phyloP scores from a whole-genome alignment of 2,888 invertebrate species.

The Tanypteryx hageni region DNA sequence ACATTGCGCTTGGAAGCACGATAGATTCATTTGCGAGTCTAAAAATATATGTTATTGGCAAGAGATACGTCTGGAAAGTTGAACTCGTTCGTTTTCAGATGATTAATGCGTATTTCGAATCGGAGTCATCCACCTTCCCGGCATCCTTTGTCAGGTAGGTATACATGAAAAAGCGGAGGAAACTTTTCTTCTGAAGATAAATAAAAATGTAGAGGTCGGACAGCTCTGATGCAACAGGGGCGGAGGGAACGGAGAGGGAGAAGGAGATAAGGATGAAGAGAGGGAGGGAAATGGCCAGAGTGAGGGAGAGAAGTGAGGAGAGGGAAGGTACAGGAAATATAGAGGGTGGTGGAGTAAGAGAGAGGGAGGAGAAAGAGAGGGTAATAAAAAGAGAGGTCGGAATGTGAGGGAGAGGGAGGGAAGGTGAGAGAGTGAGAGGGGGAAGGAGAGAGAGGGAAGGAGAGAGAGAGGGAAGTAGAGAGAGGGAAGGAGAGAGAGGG shows the following conservation, averaged over 20 bases:
- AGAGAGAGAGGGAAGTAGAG: too few relatives aligned
- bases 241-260: not conserved
- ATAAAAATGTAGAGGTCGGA: not conserved
- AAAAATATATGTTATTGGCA: not conserved
- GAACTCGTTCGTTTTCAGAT: not conserved
- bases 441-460: too few relatives aligned
- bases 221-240: not conserved
- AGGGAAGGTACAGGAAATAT: too few relatives aligned
- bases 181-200: not conserved
- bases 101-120: conserved; percentile 25
- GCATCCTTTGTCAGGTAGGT: not conserved
- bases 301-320: too few relatives aligned
- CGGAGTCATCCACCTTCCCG: not conserved
- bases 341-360: too few relatives aligned
- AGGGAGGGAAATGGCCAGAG: not conserved
- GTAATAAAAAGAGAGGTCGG: too few relatives aligned
- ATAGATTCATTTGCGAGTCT: not conserved
- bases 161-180: not conserved
- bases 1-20: not conserved
- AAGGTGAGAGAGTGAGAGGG: too few relatives aligned
- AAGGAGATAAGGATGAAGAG: not conserved
- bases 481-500: too few relatives aligned
- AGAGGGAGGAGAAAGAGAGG: too few relatives aligned
- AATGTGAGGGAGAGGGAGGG: too few relatives aligned
- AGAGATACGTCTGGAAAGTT: not conserved